phyloP scores from a whole-genome alignment of 2,113 vertebrate genomes.

The Tupaia chinensis region DNA sequence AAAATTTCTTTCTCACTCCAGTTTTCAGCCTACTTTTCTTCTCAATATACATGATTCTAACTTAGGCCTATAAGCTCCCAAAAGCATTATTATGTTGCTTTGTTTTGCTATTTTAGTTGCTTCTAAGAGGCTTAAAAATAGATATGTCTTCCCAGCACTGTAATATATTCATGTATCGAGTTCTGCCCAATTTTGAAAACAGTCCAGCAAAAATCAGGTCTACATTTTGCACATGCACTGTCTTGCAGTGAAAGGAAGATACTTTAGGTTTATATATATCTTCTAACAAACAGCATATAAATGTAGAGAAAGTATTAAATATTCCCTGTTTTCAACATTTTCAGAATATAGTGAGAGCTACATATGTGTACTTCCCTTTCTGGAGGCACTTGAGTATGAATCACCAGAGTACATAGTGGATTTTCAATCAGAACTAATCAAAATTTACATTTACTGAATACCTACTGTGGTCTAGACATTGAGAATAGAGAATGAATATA shows the following conservation, averaged over 20 bases:
- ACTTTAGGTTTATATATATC: constrained; percentile 49
- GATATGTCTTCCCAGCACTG: constrained; percentile 5
- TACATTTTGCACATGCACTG: background rate
- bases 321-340: constrained; percentile 21
- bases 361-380: background rate
- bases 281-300: constrained; percentile 47
- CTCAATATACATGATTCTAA: background rate
- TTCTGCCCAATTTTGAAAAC: constrained; percentile 47
- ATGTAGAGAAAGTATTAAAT: constrained; percentile 14
- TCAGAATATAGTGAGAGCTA: constrained; percentile 2
- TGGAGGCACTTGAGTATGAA: background rate
- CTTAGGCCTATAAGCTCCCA: background rate
- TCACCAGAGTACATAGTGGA: background rate
- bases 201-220: constrained; percentile 14
- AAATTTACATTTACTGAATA: constrained; percentile 15
- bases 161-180: constrained; percentile 11
- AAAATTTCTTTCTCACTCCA: background rate
- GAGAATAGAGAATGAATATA: background rate
- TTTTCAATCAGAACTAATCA: constrained; percentile 38
- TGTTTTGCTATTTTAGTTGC: constrained; percentile 49
- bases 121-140: constrained; percentile 17
- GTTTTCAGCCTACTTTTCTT: constrained; percentile 6
- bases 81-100: constrained; percentile 1
- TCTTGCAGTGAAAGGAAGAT: constrained; percentile 28
- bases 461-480: background rate